These are phyloP conservation scores for Steromphala cineraria DNA, from an alignment of 2,888 invertebrate species.

Conservation along the genomic window DNA sequence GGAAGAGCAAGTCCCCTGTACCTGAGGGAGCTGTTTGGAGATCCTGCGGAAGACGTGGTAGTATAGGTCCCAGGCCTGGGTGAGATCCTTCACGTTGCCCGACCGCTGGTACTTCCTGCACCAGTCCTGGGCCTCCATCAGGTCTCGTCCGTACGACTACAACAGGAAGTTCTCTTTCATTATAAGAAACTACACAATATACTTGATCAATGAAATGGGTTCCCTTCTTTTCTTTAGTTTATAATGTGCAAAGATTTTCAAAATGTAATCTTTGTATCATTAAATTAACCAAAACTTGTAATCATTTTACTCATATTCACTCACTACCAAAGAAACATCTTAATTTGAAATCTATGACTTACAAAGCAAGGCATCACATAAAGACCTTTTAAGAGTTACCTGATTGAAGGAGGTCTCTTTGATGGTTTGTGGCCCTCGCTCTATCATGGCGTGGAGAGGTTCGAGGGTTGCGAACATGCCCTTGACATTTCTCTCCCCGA, in stretches of 20 bases:
- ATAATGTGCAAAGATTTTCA: too few relatives aligned
- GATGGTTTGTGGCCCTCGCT: constrained; percentile 93
- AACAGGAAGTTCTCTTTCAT: constrained; percentile 21
- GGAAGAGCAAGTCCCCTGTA: too few relatives aligned
- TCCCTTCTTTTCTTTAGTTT: background rate
- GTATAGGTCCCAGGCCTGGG: constrained; percentile 99
- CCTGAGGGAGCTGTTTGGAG: constrained; percentile 90
- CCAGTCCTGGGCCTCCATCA: constrained; percentile 96
- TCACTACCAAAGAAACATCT: too few relatives aligned
- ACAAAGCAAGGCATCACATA: background rate
- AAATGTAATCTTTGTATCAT: too few relatives aligned
- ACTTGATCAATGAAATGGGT: background rate
- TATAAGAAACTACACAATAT: background rate
- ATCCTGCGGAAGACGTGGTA: constrained; percentile 98
- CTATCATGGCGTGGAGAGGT: constrained; percentile 94
- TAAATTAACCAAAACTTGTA: too few relatives aligned
- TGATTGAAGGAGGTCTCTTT: constrained; percentile 98
- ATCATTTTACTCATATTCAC: too few relatives aligned
- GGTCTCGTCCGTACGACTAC: constrained; percentile 92
- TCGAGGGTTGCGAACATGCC: constrained; percentile 98
- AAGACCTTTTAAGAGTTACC: constrained; percentile 67
- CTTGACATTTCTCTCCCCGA: constrained; percentile 94
- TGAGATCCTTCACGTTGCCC: constrained; percentile 91
- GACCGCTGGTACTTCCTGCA: constrained; percentile 92
- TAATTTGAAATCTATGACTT: too few relatives aligned